Percentiles rank a stretch among this genome's conserved stretches.
Conservation (phyloP, 2,797 vertebrate species). For the Chelon labrosus region DNA sequence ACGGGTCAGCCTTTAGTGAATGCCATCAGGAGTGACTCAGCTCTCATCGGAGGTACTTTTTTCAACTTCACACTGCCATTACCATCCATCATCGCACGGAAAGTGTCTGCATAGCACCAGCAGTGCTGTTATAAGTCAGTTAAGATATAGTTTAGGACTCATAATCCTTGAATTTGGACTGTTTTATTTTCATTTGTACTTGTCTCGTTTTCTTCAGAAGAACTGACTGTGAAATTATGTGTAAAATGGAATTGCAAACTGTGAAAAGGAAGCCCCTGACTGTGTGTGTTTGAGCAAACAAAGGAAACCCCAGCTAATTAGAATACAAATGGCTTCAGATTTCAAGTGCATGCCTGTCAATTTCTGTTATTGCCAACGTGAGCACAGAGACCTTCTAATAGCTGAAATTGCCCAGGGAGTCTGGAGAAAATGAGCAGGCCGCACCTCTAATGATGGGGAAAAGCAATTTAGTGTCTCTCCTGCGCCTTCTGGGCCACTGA, state of each 20-base stretch:
- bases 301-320: conserved; percentile 57
- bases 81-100: too few species aligned
- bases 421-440: conserved; percentile 11
- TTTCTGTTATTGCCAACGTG: conserved; percentile 36
- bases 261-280: conserved; percentile 17
- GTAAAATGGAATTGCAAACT: not conserved
- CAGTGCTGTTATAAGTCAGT: not conserved
- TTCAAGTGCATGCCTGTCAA: conserved; percentile 11
- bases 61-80: too few species aligned
- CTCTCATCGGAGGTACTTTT: conserved; percentile 92
- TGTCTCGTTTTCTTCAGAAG: not conserved
- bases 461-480: conserved; percentile 15
- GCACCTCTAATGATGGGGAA: conserved; percentile 19
- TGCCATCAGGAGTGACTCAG: conserved; percentile 90
- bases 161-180: not conserved
- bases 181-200: not conserved
- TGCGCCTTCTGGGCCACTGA: not conserved
- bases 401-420: conserved; percentile 22
- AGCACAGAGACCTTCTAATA: conserved; percentile 17
- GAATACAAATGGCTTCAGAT: conserved; percentile 46
- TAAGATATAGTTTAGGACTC: too few species aligned
- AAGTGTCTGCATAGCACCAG: not conserved
- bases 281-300: conserved; percentile 38
- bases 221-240: not conserved
- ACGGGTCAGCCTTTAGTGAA: conserved; percentile 89